Percentiles rank a stretch among this genome's conserved stretches.
These are phyloP conservation scores for Lates japonicus DNA, from an alignment of 2,797 vertebrate species.

Conservation along the genomic window DNA sequence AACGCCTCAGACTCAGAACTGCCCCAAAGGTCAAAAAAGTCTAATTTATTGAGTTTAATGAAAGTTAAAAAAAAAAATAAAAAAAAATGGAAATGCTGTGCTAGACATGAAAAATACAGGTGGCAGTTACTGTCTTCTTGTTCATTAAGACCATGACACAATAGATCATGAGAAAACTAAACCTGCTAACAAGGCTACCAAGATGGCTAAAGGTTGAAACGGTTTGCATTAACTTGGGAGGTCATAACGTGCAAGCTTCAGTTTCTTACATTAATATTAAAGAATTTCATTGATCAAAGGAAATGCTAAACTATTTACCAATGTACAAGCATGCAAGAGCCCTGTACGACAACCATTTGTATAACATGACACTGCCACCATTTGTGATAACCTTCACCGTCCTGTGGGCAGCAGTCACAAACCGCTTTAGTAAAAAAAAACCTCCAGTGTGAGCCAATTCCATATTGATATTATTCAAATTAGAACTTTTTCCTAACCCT, in stretches of 20 bases:
- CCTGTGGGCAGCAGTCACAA: neutral
- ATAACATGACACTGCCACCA: neutral
- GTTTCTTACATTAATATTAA: neutral
- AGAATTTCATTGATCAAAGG: neutral
- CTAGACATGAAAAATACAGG: neutral
- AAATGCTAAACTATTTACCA: too few species aligned
- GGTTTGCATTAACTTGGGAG: too few species aligned
- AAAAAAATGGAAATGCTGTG: neutral
- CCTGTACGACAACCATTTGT: neutral
- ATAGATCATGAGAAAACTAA: too few species aligned
- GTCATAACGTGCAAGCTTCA: neutral
- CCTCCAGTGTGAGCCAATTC: neutral
- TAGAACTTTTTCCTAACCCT: neutral
- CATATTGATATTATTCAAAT: neutral
- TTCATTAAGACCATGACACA: too few species aligned
- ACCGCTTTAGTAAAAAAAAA: neutral
- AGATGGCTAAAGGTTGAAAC: too few species aligned
- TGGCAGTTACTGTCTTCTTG: too few species aligned
- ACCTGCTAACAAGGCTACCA: neutral
- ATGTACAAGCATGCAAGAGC: neutral
- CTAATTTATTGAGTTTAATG: neutral
- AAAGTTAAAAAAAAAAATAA: neutral
- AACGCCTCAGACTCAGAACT: neutral
- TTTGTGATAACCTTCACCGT: neutral
- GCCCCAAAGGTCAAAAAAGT: neutral